Conservation (phyloP, 2,113 vertebrate species). For the Esox niger region DNA sequence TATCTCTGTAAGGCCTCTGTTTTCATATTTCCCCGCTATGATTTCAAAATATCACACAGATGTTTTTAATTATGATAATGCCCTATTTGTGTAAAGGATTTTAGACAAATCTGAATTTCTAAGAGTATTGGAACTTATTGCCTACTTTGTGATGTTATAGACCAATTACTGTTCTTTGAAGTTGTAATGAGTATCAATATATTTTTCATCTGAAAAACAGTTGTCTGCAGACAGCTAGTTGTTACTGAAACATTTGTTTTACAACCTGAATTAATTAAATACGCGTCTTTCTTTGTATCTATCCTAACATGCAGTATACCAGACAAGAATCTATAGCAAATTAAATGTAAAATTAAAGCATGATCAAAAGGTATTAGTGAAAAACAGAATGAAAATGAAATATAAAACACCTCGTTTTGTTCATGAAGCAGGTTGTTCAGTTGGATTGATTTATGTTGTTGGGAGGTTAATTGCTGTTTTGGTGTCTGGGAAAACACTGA, state of each 20-base stretch:
- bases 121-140: too few species aligned
- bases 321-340: not conserved
- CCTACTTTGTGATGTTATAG: too few species aligned
- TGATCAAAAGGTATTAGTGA: not conserved
- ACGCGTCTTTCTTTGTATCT: too few species aligned
- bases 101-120: too few species aligned
- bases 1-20: not conserved
- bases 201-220: not conserved
- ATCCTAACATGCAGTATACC: too few species aligned
- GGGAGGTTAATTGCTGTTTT: constrained; percentile 21
- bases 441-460: constrained; percentile 21
- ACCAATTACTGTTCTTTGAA: too few species aligned
- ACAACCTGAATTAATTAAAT: not conserved
- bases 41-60: too few species aligned
- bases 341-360: not conserved
- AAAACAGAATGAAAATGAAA: not conserved
- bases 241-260: constrained; percentile 21
- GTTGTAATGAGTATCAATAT: too few species aligned
- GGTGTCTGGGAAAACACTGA: not conserved
- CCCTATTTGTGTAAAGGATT: too few species aligned
- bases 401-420: constrained; percentile 21
- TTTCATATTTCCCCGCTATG: too few species aligned
- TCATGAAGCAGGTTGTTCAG: constrained; percentile 20
- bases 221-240: not conserved
- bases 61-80: too few species aligned